phyloP scores from a whole-genome alignment of 2,888 invertebrate species.

The Plemyria rubiginata region DNA sequence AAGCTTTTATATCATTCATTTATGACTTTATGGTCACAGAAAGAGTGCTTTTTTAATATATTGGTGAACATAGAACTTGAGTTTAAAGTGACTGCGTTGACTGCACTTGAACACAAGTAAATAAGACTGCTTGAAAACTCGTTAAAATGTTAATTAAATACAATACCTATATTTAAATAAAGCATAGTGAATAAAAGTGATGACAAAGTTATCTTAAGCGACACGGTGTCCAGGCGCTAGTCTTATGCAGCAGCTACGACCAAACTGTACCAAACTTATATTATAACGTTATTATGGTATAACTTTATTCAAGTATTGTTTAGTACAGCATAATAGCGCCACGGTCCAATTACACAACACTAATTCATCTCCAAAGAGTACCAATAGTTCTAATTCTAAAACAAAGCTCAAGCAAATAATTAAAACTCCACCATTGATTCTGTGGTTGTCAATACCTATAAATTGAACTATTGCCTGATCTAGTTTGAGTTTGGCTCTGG shows the following conservation, averaged over 20 bases:
- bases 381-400: background rate
- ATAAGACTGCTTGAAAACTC: conserved; percentile 37
- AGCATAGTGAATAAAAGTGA: conserved; percentile 22
- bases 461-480: background rate
- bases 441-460: background rate
- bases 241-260: conserved; percentile 1
- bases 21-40: background rate
- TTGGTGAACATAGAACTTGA: conserved; percentile 12
- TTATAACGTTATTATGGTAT: conserved; percentile 2
- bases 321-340: conserved; percentile 13
- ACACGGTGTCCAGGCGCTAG: conserved; percentile 8
- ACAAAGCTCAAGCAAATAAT: background rate
- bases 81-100: conserved; percentile 16
- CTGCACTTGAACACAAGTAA: conserved; percentile 36
- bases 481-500: background rate
- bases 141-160: conserved; percentile 31
- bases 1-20: background rate
- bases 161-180: conserved; percentile 21
- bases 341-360: conserved; percentile 14
- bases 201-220: conserved; percentile 8
- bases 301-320: conserved; percentile 3
- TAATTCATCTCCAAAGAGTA: conserved; percentile 3
- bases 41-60: background rate
- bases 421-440: background rate
- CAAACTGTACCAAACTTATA: conserved; percentile 6